These are phyloP conservation scores for Crotalus viridis DNA, from an alignment of 2,113 vertebrate genomes.

Conservation along the genomic window DNA sequence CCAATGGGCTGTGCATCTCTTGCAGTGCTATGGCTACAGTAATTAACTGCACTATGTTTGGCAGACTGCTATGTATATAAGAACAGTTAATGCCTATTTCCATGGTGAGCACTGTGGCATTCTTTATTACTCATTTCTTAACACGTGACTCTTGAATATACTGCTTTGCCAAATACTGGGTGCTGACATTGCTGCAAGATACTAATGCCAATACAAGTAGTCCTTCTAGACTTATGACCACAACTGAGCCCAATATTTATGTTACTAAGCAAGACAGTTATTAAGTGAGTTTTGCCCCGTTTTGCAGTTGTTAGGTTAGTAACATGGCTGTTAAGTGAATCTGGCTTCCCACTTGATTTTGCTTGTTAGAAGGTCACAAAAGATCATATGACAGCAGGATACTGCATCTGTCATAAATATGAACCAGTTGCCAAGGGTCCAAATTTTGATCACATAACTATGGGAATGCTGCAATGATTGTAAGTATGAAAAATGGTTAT, in stretches of 20 bases:
- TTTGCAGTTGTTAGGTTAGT: not conserved
- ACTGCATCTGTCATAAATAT: not conserved
- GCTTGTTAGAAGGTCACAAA: not conserved
- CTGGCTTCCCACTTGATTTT: not conserved
- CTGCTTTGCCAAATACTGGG: not conserved
- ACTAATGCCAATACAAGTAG: not conserved
- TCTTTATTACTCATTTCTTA: not conserved
- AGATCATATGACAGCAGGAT: not conserved
- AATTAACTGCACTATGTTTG: not conserved
- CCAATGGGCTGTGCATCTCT: not conserved
- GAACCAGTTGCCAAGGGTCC: not conserved
- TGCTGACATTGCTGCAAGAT: not conserved
- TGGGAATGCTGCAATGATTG: not conserved
- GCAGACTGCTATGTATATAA: not conserved
- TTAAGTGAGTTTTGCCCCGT: not conserved
- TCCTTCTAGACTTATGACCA: not conserved
- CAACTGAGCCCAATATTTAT: not conserved
- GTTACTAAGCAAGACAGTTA: not conserved
- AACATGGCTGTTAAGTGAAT: not conserved
- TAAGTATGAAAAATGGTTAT: not conserved
- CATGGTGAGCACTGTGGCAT: not conserved
- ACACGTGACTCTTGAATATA: not conserved
- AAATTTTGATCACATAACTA: not conserved
- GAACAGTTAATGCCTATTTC: slow-evolving; percentile 9
- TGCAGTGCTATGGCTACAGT: not conserved